phyloP scores from a whole-genome alignment of 2,888 invertebrate genomes.

The Quadroppia sp. region DNA sequence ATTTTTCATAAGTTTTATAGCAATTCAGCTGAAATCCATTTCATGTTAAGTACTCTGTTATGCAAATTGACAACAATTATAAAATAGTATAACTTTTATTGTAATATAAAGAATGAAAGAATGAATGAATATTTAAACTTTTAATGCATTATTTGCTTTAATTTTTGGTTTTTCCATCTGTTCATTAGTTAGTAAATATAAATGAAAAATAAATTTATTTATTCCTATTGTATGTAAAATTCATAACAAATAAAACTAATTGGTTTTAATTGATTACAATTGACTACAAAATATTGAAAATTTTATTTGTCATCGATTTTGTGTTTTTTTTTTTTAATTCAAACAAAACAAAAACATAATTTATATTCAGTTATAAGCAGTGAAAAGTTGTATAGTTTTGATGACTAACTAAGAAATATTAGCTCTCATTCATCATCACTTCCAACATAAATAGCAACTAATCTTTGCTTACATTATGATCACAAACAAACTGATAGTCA shows the following conservation, averaged over 20 bases:
- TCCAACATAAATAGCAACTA: not conserved
- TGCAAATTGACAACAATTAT: slow-evolving; percentile 6
- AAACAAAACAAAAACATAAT: not conserved
- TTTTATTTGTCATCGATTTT: not conserved
- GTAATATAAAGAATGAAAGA: not conserved
- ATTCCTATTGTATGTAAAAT: not conserved
- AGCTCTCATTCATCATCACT: slow-evolving; percentile 21
- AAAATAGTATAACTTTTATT: not conserved
- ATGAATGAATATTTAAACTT: not conserved
- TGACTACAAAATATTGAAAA: not conserved
- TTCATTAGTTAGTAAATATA: not conserved
- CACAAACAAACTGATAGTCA: not conserved
- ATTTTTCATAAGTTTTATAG: not conserved
- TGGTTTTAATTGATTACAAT: not conserved
- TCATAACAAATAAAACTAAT: not conserved
- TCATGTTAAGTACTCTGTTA: slow-evolving; percentile 1
- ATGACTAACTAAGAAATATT: slow-evolving; percentile 21
- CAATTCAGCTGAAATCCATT: not conserved
- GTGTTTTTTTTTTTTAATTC: not conserved
- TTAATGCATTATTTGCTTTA: not conserved
- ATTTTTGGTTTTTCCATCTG: slow-evolving; percentile 14
- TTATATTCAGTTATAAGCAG: not conserved
- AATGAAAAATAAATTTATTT: not conserved
- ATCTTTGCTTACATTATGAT: not conserved
- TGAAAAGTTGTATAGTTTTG: not conserved